Base-by-base conservation (phyloP, 2,888 invertebrate genomes). In the Drosophila paracracens region DNA sequence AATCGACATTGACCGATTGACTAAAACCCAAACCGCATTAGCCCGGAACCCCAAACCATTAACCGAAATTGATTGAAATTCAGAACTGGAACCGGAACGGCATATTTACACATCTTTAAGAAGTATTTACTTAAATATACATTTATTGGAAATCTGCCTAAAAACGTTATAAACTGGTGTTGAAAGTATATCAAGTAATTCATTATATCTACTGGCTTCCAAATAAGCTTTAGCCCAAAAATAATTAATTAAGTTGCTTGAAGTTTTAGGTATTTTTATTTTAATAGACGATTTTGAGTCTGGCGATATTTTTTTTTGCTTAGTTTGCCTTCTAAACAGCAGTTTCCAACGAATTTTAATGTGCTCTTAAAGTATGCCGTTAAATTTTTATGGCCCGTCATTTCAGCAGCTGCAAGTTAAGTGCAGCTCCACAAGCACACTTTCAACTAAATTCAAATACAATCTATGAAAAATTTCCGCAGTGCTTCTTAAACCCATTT, bases 351-450 rank as follows among this genome's bases (percentile, higher is more conserved):
- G 18, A 5, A 48, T 48, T 13, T 25, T 25, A 31, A 27, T 50
- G 2, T 31, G 21, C 6, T 1, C 18, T 13, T 0, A 4, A 21
- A 29, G 7, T 7, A 2, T 2, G 0, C 18, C 1, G 4, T 31
- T 50, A 27, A 16, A 6, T 16, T 48, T 38, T 7, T 8, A 18
- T 8, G 8, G 38, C 6, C 35, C 1, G 31, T 4, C 33, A 33
- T 11, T 33, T 3, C 33, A 33, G 33, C 11, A 36, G 18, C 4
- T 38, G 38, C 18, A 18, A 8, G 16, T 36, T 16, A 36, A 16
- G 36, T 16, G 7, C 16, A 36, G 36, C 16, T 16, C 6, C 16
- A 16, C 36, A 36, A 8, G 8, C 8, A 38, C 18, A 38, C 8
- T 38, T 38, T 38, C 18, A 7, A 8, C 38, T 38, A 38, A 18